A percentile compares a stretch with the other conserved stretches of the same genome.
Evolutionary conservation across 1,140 invertebrate species (phyloP).

Genomic region (Penaeus vannamei): DNA sequence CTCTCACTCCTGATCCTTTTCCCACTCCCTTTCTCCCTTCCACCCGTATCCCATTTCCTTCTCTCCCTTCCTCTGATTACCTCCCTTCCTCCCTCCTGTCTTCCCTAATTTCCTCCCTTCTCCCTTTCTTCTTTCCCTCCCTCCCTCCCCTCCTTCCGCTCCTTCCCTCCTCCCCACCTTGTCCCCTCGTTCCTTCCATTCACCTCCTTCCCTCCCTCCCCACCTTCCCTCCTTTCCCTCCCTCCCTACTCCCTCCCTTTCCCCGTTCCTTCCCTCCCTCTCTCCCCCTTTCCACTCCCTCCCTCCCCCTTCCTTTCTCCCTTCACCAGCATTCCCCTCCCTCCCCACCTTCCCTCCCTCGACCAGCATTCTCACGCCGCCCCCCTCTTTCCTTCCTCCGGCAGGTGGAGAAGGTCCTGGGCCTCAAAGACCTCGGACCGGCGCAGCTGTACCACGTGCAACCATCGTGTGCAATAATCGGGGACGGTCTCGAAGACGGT

Average conservation of each 20-base stretch:
- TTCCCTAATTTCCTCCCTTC: background rate
- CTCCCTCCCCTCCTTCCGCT: background rate
- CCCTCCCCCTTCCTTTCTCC: background rate
- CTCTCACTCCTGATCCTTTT: background rate
- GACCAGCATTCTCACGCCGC: no score
- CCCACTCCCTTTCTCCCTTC: background rate
- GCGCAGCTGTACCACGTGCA: conserved; percentile 59
- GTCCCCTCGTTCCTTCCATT: no score
- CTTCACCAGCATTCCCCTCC: background rate
- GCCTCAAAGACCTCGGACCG: conserved; percentile 51
- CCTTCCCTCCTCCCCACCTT: background rate
- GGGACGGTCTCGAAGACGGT: conserved; percentile 57
- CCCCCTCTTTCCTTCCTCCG: background rate
- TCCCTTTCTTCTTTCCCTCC: background rate
- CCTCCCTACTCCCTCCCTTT: no score
- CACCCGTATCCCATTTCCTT: no score
- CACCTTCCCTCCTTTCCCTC: background rate
- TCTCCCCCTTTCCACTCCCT: background rate
- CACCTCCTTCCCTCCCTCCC: no score
- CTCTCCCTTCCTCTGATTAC: background rate
- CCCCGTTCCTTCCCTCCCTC: background rate
- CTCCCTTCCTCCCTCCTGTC: background rate
- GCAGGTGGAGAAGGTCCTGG: conserved; percentile 58
- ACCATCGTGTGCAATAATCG: conserved; percentile 59
- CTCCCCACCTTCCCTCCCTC: no score